These are phyloP conservation scores for Eunapius fragilis DNA, from an alignment of 37 sponge, comb jelly and placozoan genomes.

Conservation along the genomic window DNA sequence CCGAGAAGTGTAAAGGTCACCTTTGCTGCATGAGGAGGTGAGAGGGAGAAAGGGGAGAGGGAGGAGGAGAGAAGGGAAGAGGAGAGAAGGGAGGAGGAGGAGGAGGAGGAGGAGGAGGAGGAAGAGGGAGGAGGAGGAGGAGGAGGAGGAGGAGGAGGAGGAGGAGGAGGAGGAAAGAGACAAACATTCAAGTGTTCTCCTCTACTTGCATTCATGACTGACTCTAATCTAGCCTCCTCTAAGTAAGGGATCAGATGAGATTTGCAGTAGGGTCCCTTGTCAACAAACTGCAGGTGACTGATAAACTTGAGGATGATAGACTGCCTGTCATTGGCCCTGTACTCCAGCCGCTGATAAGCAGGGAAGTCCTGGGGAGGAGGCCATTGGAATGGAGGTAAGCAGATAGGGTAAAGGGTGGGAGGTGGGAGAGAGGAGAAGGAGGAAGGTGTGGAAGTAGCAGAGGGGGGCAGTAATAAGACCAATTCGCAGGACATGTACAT, in stretches of 20 bases:
- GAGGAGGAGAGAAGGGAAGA: neutral
- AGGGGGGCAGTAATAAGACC: too few relatives aligned
- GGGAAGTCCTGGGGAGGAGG: slow-evolving; percentile 19
- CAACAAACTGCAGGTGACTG: slow-evolving; percentile 28
- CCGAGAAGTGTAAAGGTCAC: neutral
- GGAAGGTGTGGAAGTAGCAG: neutral
- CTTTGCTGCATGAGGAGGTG: too few relatives aligned
- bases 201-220: too few relatives aligned
- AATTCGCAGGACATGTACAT: too few relatives aligned
- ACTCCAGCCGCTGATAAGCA: slow-evolving; percentile 38
- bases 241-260: slow-evolving; percentile 2
- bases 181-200: too few relatives aligned
- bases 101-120: neutral
- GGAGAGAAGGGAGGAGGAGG: neutral
- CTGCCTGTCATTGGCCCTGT: neutral
- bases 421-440: neutral
- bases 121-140: neutral
- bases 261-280: slow-evolving; percentile 23
- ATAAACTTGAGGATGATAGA: slow-evolving; percentile 42
- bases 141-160: neutral
- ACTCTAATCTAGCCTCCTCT: neutral
- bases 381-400: too few relatives aligned
- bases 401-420: slow-evolving; percentile 9
- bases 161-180: neutral
- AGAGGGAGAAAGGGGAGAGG: neutral